These are phyloP conservation scores for Myiothlypis chrysogaster DNA, from an alignment of 2,797 vertebrate species.

Conservation along the genomic window DNA sequence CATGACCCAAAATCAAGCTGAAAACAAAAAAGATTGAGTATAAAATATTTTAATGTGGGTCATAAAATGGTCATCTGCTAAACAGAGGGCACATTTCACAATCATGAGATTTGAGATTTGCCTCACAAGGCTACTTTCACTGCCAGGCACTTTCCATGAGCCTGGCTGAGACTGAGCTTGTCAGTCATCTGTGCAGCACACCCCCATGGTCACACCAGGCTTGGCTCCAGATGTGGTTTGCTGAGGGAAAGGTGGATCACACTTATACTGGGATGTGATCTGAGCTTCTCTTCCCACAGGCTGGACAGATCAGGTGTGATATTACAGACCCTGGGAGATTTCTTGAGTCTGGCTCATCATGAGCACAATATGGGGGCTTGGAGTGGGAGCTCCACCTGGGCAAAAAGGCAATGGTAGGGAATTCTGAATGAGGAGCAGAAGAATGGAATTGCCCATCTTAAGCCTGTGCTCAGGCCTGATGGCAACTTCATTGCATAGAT, in stretches of 20 bases:
- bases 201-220: accelerated
- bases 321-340: neutral
- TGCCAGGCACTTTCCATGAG: neutral
- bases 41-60: neutral
- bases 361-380: neutral
- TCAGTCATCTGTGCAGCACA: accelerated
- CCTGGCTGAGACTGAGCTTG: neutral
- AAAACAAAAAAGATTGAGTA: neutral
- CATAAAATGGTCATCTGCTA: neutral
- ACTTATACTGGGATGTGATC: neutral
- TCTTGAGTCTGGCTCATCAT: neutral
- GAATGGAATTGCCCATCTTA: accelerated
- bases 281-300: neutral
- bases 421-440: neutral
- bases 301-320: neutral
- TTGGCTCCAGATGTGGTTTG: neutral
- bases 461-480: neutral
- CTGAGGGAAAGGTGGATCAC: neutral
- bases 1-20: neutral
- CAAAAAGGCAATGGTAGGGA: neutral
- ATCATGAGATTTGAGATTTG: neutral
- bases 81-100: neutral
- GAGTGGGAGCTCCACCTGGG: neutral
- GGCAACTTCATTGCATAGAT: neutral
- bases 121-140: neutral